A percentile compares a stretch with the other conserved stretches of the same genome.
Conservation (phyloP, 1,140 invertebrate species). For the Macrosteles quadrilineatus region DNA sequence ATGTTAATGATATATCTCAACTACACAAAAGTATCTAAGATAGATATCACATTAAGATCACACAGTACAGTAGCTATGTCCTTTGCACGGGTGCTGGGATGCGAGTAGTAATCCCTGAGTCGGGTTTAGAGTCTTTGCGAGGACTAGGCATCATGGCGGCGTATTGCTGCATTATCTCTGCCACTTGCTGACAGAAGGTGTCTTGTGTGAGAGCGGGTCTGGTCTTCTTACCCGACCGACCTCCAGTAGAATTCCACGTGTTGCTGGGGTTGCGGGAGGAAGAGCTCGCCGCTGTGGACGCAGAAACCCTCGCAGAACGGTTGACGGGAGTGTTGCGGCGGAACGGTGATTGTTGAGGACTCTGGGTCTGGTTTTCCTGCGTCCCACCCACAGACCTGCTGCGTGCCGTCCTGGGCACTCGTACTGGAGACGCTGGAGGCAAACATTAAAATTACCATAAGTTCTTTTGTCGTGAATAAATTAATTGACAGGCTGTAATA, state of each 20-base stretch:
- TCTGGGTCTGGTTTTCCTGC: constrained; percentile 45
- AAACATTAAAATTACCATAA: no score
- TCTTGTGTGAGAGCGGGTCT: constrained; percentile 65
- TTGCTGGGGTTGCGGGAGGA: constrained; percentile 59
- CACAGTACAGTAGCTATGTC: constrained; percentile 36
- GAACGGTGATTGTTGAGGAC: constrained; percentile 38
- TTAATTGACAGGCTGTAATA: no score
- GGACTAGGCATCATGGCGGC: constrained; percentile 50
- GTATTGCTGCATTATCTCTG: constrained; percentile 50
- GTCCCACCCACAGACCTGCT: constrained; percentile 41
- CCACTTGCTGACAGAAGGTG: constrained; percentile 62
- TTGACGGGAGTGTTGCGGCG: constrained; percentile 34
- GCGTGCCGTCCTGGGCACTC: constrained; percentile 45
- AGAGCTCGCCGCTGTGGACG: constrained; percentile 51
- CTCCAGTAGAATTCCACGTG: constrained; percentile 66
- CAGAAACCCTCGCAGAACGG: constrained; percentile 25
- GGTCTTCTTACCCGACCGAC: constrained; percentile 51
- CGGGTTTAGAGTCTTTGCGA: constrained; percentile 58
- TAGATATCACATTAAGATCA: not conserved
- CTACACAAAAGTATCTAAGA: not conserved
- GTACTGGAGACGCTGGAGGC: constrained; percentile 50
- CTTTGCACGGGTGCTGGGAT: constrained; percentile 60
- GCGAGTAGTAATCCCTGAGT: constrained; percentile 52
- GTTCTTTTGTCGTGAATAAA: no score
- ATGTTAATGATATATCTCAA: no score